A percentile compares a stretch with the other conserved stretches of the same genome.
Evolutionary conservation across 2,113 vertebrate genomes (phyloP).

Genomic region (Podocnemis expansa): DNA sequence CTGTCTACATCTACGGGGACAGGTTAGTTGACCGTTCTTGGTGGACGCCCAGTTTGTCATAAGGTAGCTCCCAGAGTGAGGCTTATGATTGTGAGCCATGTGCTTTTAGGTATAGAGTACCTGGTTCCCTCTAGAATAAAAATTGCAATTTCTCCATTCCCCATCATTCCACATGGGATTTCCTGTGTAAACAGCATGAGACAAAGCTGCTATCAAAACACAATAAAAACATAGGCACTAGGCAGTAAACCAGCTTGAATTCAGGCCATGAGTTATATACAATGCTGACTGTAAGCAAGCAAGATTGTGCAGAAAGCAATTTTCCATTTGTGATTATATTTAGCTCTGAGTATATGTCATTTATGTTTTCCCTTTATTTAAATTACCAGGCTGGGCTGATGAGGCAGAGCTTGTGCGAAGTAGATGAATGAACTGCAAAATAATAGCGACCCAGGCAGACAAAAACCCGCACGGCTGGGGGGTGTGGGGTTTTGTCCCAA

Average conservation of each 20-base stretch:
- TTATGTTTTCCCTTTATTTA: not conserved
- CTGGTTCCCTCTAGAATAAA: not conserved
- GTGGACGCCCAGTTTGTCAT: not conserved
- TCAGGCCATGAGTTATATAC: not conserved
- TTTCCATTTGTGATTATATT: not conserved
- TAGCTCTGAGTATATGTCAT: not conserved
- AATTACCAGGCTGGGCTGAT: not conserved
- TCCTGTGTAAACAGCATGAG: not conserved
- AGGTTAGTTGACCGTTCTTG: not conserved
- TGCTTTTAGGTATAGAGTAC: not conserved
- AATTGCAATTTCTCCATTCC: fast-evolving
- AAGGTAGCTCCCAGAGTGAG: not conserved
- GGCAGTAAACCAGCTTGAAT: not conserved
- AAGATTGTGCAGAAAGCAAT: not conserved
- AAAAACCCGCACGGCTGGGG: too few relatives aligned
- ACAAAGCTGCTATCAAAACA: not conserved
- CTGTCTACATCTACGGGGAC: not conserved
- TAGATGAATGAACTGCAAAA: not conserved
- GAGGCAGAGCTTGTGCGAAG: not conserved
- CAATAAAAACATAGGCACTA: not conserved
- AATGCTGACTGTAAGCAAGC: not conserved
- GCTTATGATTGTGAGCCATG: not conserved
- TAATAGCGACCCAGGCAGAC: too few relatives aligned
- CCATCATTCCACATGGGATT: fast-evolving
- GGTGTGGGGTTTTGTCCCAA: not conserved